phyloP scores from a whole-genome alignment of 1,140 invertebrate species.

The Eumaeus atala region DNA sequence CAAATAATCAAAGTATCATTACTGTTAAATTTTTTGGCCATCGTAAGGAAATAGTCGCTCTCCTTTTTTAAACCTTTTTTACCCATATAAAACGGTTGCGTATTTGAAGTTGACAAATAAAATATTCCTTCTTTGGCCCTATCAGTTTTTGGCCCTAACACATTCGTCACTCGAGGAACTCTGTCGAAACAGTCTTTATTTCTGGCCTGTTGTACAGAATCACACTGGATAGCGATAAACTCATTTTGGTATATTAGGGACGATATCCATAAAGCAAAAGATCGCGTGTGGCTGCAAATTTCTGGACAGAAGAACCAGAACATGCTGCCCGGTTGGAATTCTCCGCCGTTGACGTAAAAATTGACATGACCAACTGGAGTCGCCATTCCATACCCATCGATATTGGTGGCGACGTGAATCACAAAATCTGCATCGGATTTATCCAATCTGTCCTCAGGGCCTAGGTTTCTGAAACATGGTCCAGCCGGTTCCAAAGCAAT shows the following conservation, averaged over 20 bases:
- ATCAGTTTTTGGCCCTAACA: constrained; percentile 41
- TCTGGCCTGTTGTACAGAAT: constrained; percentile 50
- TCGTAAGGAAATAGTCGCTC: constrained; percentile 32
- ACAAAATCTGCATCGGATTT: constrained; percentile 51
- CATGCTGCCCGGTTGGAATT: constrained; percentile 77
- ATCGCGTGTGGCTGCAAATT: constrained; percentile 43
- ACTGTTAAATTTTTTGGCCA: constrained; percentile 21
- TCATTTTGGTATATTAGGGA: constrained; percentile 36
- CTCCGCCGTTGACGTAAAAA: constrained; percentile 83
- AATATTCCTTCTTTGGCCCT: constrained; percentile 42
- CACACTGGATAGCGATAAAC: constrained; percentile 50
- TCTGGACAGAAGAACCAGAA: constrained; percentile 37
- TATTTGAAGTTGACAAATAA: constrained; percentile 41
- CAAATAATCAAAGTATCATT: constrained; percentile 28
- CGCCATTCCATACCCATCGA: constrained; percentile 79
- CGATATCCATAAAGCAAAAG: constrained; percentile 44
- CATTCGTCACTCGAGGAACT: constrained; percentile 36
- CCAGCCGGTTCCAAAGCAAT: constrained; percentile 55
- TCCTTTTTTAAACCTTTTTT: constrained; percentile 41
- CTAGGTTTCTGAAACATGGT: constrained; percentile 51
- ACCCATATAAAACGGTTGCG: constrained; percentile 42
- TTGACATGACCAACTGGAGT: constrained; percentile 76
- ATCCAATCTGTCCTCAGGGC: constrained; percentile 45
- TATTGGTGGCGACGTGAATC: constrained; percentile 81
- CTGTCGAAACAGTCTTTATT: constrained; percentile 41